Evolutionary conservation across 1,140 invertebrate species (phyloP), one percentile per base, ranked within the genome.

Genomic region (Druon quercuslanigerum): DNA sequence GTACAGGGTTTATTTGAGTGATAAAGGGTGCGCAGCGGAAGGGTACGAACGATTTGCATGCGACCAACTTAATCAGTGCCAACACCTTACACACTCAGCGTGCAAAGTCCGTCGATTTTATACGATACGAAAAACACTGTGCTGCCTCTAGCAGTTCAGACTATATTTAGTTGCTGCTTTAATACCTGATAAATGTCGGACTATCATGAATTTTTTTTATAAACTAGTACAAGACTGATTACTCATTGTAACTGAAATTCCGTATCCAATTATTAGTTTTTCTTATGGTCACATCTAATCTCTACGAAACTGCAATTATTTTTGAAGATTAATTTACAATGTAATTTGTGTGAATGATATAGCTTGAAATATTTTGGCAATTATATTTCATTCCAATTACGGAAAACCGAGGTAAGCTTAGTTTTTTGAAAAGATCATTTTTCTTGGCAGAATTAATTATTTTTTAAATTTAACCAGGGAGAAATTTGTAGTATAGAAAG

Each of bases 21-120:
- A 78, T 81, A 79, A 79, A 75, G 79, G 82, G 82, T 79, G 77
- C 57, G 78, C 19, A 46, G 40, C 73, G 13, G 74, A 75, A 78
- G 60, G 79, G 70, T 60, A 73, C 75, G 60, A 81, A 76, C 84
- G 84, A 86, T 88, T 88, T 86, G 83, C 87, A 88, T 88, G 84
- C 84, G 84, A 84, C 83, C 83, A 87, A 88, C 85, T 88, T 86
- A 87, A 88, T 88, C 86, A 87, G 81, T 75, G 84, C 84, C 83
- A 83, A 87, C 87, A 87, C 87, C 86, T 84, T 76, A 72, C 77
- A 80, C 78, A 76, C 72, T 54, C 46, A 51, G 19, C 57, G 14
- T 60, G 78, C 72, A 66, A 66, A 66, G 40, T 20, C 33, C 16
- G 60, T 66, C 60, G 60, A 66, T 66, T 66, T 66, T 66, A 40